Evolutionary conservation across 1,140 invertebrate species (phyloP), one percentile per base, ranked within the genome.

Genomic region (Andricus grossulariae): DNA sequence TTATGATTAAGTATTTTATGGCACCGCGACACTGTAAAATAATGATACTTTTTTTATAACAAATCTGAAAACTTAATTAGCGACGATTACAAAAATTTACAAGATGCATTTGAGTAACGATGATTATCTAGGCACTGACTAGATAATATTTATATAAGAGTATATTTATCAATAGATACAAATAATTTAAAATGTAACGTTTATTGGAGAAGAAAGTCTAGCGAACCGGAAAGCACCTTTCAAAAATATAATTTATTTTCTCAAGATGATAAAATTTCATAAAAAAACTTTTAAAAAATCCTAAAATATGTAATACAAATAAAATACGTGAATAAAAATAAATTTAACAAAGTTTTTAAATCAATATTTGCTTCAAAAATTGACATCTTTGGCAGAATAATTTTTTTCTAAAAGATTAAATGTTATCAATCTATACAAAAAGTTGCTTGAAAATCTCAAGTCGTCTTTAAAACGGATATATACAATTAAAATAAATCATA

Each of bases 81-180:
- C 60, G 60, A 66, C n/a, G 16, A 11, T 54, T 66, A 66, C 3
- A 66, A 66, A 66, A 32, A 45, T 66, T 16, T 66, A 66, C 60
- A 66, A 66, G 60, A 66, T 66, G 39, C 39, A 39, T 32, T 66
- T 45, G 60, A 66, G 32, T 66, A 66, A 66, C 60, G 45, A 66
- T 45, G 10, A 45, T 66, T 66, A 66, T 66, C 60, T 66, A 66
- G 60, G 60, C 60, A 66, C 60, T 66, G 60, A 66, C 60, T 66
- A 66, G 60, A 66, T 66, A 66, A 66, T 66, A 66, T 39, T 66
- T 39, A 39, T 66, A 16, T n/a, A 45, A 11, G 25, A 66, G 13
- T 66, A 66, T 18, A 55, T 55, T 60, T 57, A 57, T 57, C 13
- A 39, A 21, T 60, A 39, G 32, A n/a, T 6, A 45, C 45, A n/a